Conservation (phyloP, 2,888 invertebrate genomes). For the Hyposoter didymator region DNA sequence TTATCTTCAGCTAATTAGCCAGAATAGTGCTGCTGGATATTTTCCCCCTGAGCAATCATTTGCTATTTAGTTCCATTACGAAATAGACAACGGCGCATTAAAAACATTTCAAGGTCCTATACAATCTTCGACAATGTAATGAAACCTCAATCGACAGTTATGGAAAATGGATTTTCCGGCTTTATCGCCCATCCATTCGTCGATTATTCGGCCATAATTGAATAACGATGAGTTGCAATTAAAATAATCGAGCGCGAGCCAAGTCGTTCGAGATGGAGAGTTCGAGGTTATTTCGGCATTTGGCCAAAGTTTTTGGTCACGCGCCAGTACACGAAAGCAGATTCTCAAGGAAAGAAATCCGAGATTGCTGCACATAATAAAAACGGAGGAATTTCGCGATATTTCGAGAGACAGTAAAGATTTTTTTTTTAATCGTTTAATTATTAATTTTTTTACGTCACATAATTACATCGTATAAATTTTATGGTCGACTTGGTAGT, state of each 20-base stretch:
- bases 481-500: not conserved
- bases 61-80: not conserved
- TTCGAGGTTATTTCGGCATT: constrained; percentile 66
- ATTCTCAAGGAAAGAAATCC: constrained; percentile 47
- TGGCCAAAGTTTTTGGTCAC: constrained; percentile 59
- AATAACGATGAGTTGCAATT: not conserved
- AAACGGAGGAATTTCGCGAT: constrained; percentile 30
- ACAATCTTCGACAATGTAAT: too few species aligned
- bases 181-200: not conserved
- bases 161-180: too few species aligned
- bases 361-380: constrained; percentile 13
- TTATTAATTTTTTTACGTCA: not conserved
- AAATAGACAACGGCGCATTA: not conserved
- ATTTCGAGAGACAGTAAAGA: not conserved
- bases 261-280: constrained; percentile 55
- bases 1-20: constrained; percentile 54
- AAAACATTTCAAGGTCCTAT: not conserved
- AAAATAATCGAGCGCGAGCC: constrained; percentile 41
- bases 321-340: constrained; percentile 66
- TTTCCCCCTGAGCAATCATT: constrained; percentile 36
- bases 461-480: not conserved
- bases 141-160: too few species aligned
- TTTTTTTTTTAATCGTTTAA: not conserved
- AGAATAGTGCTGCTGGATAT: constrained; percentile 50
- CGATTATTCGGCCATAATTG: not conserved